Base-by-base conservation (phyloP, 2,113 vertebrate genomes). In the Zeus faber region DNA sequence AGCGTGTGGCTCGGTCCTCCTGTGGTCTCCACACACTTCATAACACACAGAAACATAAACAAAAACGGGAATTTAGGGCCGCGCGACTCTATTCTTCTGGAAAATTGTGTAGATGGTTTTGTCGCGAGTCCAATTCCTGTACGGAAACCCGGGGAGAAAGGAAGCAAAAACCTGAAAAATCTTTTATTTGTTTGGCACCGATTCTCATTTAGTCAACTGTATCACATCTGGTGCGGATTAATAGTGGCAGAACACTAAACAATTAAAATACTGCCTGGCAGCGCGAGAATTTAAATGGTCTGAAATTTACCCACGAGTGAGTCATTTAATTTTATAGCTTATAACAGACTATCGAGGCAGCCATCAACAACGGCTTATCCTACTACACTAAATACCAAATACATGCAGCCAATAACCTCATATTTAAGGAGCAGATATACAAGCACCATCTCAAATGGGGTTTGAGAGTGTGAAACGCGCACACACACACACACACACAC, bases 141-240 rank as follows among this genome's bases (percentile, higher is more conserved):
- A 29, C 33, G n/a, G n/a, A 37, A 37, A 37, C 13, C 3, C 27
- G 8, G 27, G 14, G n/a, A 37, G n/a, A 37, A 35, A 35, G 14
- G 5, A 37, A 9, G 33, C n/a, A n/a, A n/a, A n/a, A n/a, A n/a
- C n/a, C n/a, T n/a, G n/a, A n/a, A n/a, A n/a, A 35, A 29, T 11
- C 8, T 11, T 10, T 49, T 56, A 57, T 27, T 25, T 33, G 20
- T 40, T 20, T 13, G 26, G 21, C 17, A 27, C 64, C 37, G 24
- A 29, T 41, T 49, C 10, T 11, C 2, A 14, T 71, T 71, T 71
- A 51, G 61, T 26, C 14, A 69, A 62, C 60, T 64, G 54, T 27
- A 55, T 53, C 41, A 43, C 49, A 54, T 85, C 81, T 88, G 83
- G 58, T 50, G 56, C 31, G 20, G 49, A 83, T 88, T 70, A 84